Evolutionary conservation across 2,888 invertebrate genomes (phyloP).

Genomic region (Cremastobaeus sp.): DNA sequence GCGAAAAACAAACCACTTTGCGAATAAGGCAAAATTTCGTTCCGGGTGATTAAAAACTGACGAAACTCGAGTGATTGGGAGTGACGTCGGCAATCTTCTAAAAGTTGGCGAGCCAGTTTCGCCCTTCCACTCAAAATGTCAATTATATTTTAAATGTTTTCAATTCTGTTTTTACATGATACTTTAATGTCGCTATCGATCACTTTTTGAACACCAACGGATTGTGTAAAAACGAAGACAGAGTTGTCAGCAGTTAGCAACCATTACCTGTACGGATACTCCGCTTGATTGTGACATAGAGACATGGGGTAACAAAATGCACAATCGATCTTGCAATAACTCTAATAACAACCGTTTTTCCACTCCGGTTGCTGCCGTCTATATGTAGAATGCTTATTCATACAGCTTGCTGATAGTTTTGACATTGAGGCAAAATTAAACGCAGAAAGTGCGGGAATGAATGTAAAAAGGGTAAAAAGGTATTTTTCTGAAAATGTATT

Average conservation of each 20-base stretch:
- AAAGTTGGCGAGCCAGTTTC: constrained; percentile 19
- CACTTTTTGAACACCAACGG: constrained; percentile 12
- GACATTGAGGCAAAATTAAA: no score
- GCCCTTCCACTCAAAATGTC: constrained; percentile 9
- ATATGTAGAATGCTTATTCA: no score
- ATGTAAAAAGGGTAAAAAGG: no score
- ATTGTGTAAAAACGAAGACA: constrained; percentile 20
- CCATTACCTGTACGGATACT: constrained; percentile 44
- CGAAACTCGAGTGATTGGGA: background rate
- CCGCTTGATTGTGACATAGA: constrained; percentile 42
- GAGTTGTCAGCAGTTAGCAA: constrained; percentile 25
- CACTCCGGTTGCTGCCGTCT: no score
- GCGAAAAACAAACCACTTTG: no score
- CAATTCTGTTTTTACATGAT: constrained; percentile 22
- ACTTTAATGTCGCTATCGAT: constrained; percentile 28
- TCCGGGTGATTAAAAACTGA: background rate
- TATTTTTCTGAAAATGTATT: no score
- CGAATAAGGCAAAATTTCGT: background rate
- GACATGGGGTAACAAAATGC: constrained; percentile 12
- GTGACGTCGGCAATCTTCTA: constrained; percentile 12
- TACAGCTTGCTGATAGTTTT: no score
- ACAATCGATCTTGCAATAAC: constrained; percentile 43
- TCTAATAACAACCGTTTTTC: constrained; percentile 32
- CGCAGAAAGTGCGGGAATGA: no score
- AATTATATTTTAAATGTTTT: constrained; percentile 33